phyloP scores from a whole-genome alignment of 2,113 vertebrate species.

The Anolis sagrei region DNA sequence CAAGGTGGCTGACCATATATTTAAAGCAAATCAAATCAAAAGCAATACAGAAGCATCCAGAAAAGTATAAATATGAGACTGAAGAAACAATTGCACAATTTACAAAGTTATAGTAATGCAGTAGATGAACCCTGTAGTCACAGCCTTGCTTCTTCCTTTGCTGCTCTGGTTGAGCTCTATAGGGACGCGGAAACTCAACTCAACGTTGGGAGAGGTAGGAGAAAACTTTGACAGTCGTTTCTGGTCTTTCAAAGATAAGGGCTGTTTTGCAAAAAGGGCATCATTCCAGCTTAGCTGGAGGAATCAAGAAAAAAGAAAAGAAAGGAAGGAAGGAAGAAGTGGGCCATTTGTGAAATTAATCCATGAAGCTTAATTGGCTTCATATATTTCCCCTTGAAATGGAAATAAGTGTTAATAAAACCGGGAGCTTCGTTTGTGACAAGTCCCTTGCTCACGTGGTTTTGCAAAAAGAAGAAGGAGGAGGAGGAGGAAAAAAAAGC shows the following conservation, averaged over 20 bases:
- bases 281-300: conserved; percentile 49
- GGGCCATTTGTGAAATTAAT: conserved; percentile 45
- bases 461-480: not conserved
- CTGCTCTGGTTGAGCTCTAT: no score
- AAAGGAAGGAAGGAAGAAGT: not conserved
- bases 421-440: conserved; percentile 11
- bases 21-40: no score
- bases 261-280: conserved; percentile 25
- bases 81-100: no score
- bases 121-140: not conserved
- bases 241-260: not conserved
- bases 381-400: conserved; percentile 26
- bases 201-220: not conserved
- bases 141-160: not conserved
- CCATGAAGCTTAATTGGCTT: conserved; percentile 55
- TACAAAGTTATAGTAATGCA: no score
- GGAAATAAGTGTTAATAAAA: conserved; percentile 52
- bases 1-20: no score
- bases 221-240: conserved; percentile 7
- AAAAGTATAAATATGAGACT: no score
- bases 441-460: not conserved
- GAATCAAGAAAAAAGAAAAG: no score
- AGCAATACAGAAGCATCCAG: no score
- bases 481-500: conserved; percentile 4
- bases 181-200: not conserved